These are phyloP conservation scores for Butorides virescens DNA, from an alignment of 2,113 vertebrate genomes.

Conservation along the genomic window DNA sequence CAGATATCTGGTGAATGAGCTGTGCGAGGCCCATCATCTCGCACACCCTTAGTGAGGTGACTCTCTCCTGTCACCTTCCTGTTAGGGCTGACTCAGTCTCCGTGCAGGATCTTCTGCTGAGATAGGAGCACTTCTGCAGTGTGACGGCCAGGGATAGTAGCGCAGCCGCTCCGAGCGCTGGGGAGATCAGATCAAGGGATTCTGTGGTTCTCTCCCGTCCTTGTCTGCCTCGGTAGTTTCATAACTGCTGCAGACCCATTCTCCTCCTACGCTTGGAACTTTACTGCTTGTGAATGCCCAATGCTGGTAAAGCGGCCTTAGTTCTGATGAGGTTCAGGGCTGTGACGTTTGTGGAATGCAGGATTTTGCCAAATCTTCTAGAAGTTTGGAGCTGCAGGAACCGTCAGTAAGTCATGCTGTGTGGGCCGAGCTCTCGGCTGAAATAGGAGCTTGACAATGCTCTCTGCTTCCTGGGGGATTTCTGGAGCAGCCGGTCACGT, in stretches of 20 bases:
- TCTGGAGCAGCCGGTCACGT: not conserved
- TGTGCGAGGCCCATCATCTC: not conserved
- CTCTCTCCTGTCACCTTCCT: not conserved
- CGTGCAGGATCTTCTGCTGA: not conserved
- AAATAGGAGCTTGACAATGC: not conserved
- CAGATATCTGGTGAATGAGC: not conserved
- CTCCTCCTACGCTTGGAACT: not conserved
- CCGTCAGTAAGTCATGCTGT: not conserved
- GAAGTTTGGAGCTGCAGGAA: not conserved
- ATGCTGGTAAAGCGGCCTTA: not conserved
- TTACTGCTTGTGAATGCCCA: not conserved
- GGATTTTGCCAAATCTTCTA: not conserved
- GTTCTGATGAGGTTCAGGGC: not conserved
- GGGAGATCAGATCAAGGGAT: not conserved
- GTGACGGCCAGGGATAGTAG: not conserved
- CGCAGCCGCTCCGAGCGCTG: rapidly evolving
- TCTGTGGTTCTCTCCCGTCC: not conserved
- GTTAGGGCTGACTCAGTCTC: not conserved
- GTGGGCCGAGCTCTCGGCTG: not conserved
- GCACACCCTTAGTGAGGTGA: rapidly evolving
- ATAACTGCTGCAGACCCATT: not conserved
- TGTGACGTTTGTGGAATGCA: not conserved
- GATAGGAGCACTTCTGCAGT: rapidly evolving
- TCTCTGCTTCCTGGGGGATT: not conserved
- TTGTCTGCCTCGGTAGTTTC: not conserved